phyloP scores from a whole-genome alignment of 2,888 invertebrate genomes.

The Ochlodes sylvanus region DNA sequence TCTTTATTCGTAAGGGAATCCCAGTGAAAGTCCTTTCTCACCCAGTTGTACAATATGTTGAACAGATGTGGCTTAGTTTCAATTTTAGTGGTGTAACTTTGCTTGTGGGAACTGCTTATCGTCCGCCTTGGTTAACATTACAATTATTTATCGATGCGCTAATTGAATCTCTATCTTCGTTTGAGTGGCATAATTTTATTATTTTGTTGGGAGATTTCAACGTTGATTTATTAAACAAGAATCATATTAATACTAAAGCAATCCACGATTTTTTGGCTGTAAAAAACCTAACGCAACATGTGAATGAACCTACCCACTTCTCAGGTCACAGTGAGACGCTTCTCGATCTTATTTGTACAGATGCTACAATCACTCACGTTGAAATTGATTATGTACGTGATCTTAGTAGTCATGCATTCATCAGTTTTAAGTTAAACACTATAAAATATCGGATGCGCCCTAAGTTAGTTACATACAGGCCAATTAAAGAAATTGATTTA shows the following conservation, averaged over 20 bases:
- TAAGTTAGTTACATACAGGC: background rate
- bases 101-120: background rate
- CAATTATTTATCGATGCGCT: conserved; percentile 40
- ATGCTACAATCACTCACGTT: background rate
- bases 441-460: background rate
- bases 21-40: background rate
- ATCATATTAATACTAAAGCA: conserved; percentile 10
- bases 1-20: conserved; percentile 17
- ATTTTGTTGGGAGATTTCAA: conserved; percentile 40
- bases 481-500: background rate
- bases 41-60: conserved; percentile 23
- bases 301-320: background rate
- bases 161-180: conserved; percentile 33
- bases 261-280: background rate
- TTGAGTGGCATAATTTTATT: conserved; percentile 32
- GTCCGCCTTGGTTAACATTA: conserved; percentile 39
- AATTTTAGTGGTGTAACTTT: conserved; percentile 22
- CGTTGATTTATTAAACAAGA: conserved; percentile 18
- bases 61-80: conserved; percentile 41
- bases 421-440: background rate
- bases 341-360: background rate
- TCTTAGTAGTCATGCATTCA: background rate
- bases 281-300: background rate
- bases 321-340: background rate
- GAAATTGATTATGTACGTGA: too few relatives aligned